Base-by-base conservation (phyloP, 1,140 invertebrate genomes). In the Drosophila azteca region DNA sequence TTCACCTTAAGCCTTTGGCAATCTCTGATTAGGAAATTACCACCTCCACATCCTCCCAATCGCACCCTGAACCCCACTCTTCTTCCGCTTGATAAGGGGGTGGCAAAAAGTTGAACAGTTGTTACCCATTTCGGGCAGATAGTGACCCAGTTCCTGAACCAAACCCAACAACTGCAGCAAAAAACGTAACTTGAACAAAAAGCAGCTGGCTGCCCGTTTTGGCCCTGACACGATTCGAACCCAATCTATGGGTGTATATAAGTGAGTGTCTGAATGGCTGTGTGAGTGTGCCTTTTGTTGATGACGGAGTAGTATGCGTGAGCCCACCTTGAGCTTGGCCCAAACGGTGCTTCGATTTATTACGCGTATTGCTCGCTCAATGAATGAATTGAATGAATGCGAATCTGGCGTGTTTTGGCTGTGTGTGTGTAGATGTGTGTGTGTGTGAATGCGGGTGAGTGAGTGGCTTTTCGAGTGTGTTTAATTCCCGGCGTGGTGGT, bases 201-300 rank as follows among this genome's bases (percentile, higher is more conserved):
- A 50, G 53, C 57, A 60, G 59, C 13, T 58, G 73, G 43, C 44
- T 26, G 69, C 39, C 50, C 39, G 58, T 15, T 63, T 63, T 63
- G 71, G 53, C 80, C 80, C 44, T 84, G 80, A 84, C 80, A 84
- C 60, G 69, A 85, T 85, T 84, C 41, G 29, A 79, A 61, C 77
- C 49, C 66, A 53, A 45, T 71, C 45, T 54, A 50, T 24, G 49
- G 29, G 60, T 44, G 31, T 48, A 31, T n/a, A 9, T 24, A n/a
- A 60, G 54, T 57, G 45, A 46, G 39, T 31, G 35, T 48, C 5
- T 13, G 35, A 13, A 39, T 41, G 59, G 54, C 44, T 17, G 51
- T 53, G 29, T 6, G 48, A 41, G 63, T 22, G 43, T 60, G 8
- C 22, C 17, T n/a, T 6, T 6, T 15, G 43, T 41, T 15, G 17